Base-by-base conservation (phyloP, 2,888 invertebrate genomes). In the Mayetiola destructor region DNA sequence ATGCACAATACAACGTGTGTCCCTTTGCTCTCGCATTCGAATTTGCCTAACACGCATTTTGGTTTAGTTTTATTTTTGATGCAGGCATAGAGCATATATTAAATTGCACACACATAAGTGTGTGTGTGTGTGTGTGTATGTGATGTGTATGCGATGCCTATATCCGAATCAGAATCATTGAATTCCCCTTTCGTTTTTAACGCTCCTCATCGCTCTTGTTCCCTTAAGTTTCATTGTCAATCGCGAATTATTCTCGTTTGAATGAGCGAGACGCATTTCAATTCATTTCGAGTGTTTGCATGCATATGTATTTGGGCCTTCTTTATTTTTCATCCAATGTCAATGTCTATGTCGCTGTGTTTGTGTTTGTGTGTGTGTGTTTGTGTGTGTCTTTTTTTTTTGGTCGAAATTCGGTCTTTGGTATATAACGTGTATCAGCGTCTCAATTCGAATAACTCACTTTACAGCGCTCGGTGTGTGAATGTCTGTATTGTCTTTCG, bases 361-460 rank as follows among this genome's bases (percentile, higher is more conserved):
- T 75, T 76, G 75, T 76, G 75, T 74, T 73, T 74, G 73, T 8
- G 76, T 76, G 76, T 76, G 77, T 76, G 76, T 75, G 75, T 72
- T 74, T 74, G 67, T 71, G 70, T 74, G 73, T 61, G 64, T 66
- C 77, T n/a, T 36, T 18, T 40, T 48, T 23, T 48, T 42, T 30
- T 42, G 16, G 23, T 36, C 32, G 27, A 40, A n/a, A 16, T 32
- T 42, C 40, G 40, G 23, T 30, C 37, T n/a, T 56, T 23, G n/a
- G 58, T 29, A 18, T 35, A 23, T 20, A 37, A 48, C 20, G 21
- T 52, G 23, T 53, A 56, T 53, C 37, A 27, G 27, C 27, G 48
- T 48, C 48, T 48, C n/a, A 48, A 48, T 27, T 27, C 48, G 48
- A 27, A 27, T 23, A 48, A 48, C 48, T 48, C 48, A 48, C 48